phyloP scores from a whole-genome alignment of 2,888 invertebrate genomes.

The Andrena minutula region DNA sequence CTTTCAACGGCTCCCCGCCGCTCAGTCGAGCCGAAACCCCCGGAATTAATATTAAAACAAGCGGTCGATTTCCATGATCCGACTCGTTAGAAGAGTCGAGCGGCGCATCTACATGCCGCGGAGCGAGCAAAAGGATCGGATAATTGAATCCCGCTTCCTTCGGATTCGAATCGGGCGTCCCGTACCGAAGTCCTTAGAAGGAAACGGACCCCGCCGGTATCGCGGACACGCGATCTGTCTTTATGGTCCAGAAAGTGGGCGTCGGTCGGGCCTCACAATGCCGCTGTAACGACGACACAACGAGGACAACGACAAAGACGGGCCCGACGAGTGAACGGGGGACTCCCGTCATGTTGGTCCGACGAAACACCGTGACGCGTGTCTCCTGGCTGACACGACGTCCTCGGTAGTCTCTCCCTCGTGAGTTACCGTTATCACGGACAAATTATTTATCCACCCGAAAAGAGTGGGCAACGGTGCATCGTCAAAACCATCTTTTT shows the following conservation, averaged over 20 bases:
- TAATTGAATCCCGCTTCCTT: conserved; percentile 72
- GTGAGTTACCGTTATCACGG: conserved; percentile 29
- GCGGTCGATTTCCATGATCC: conserved; percentile 40
- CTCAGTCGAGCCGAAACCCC: background rate
- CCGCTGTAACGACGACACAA: conserved; percentile 70
- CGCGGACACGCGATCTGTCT: conserved; percentile 79
- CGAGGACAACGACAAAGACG: conserved; percentile 64
- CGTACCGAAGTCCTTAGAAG: conserved; percentile 76
- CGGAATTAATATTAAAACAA: conserved; percentile 40
- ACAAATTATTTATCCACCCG: conserved; percentile 51
- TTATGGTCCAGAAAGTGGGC: conserved; percentile 80
- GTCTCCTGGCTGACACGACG: conserved; percentile 42
- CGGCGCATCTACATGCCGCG: conserved; percentile 31
- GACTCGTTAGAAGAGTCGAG: conserved; percentile 24
- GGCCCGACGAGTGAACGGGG: conserved; percentile 57
- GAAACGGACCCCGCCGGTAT: conserved; percentile 73
- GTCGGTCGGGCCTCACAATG: conserved; percentile 73
- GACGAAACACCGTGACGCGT: conserved; percentile 55
- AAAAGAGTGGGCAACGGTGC: conserved; percentile 1
- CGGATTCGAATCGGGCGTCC: conserved; percentile 69
- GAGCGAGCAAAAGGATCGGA: conserved; percentile 60
- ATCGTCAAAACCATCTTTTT: background rate
- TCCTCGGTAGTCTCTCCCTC: conserved; percentile 10
- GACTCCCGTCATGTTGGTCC: conserved; percentile 67
- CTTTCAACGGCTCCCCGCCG: background rate